Conservation (phyloP, 2,113 vertebrate species). For the Ifrita kowaldi region DNA sequence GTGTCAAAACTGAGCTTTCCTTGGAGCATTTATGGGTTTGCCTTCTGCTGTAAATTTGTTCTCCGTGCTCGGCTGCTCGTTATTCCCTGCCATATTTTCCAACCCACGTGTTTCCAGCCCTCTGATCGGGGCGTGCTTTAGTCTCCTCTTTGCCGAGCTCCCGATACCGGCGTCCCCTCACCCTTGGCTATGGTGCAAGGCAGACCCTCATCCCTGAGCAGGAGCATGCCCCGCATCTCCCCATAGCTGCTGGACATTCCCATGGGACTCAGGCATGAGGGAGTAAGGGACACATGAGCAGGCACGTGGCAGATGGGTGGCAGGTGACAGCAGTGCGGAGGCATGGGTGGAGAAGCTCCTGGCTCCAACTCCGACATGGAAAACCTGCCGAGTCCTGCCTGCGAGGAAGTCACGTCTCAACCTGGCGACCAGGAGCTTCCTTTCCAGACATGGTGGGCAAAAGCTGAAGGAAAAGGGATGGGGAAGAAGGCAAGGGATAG, state of each 20-base stretch:
- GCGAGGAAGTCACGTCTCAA: fast-evolving
- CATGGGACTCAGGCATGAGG: fast-evolving
- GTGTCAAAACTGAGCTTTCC: not conserved
- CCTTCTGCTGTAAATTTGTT: not conserved
- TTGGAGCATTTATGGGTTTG: fast-evolving
- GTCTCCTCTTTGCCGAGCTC: not conserved
- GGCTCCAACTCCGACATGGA: fast-evolving
- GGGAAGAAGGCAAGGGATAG: not conserved
- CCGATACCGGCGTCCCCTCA: fast-evolving
- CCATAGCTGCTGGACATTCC: not conserved
- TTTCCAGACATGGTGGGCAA: not conserved
- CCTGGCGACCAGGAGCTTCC: fast-evolving
- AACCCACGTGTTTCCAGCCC: not conserved
- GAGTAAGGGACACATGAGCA: fast-evolving
- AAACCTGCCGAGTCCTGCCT: not conserved
- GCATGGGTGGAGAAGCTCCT: not conserved
- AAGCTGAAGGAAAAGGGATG: not conserved
- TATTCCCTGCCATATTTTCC: not conserved
- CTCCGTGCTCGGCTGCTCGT: fast-evolving
- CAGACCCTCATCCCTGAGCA: not conserved
- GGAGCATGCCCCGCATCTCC: fast-evolving
- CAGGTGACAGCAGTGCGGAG: fast-evolving
- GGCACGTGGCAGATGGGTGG: not conserved
- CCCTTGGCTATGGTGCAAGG: fast-evolving
- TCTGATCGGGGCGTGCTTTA: not conserved